These are phyloP conservation scores for Falco cherrug DNA, from an alignment of 2,797 vertebrate species.

Conservation along the genomic window DNA sequence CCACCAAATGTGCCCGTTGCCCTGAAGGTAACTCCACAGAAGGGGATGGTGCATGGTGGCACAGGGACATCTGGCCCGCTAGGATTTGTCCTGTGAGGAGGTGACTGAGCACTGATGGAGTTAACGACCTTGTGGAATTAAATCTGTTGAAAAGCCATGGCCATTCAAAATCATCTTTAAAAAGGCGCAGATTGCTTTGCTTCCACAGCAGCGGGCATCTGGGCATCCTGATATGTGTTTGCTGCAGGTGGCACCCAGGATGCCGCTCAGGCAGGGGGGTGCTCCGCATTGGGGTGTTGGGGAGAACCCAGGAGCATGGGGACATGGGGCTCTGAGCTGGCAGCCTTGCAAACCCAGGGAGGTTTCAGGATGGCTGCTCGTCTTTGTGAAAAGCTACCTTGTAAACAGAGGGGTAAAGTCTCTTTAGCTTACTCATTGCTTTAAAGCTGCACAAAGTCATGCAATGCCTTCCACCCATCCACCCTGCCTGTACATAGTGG, in stretches of 20 bases:
- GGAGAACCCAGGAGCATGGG: background rate
- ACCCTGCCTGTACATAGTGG: rapidly evolving
- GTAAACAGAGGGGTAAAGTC: background rate
- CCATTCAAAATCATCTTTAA: background rate
- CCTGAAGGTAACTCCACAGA: background rate
- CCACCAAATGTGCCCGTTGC: no score
- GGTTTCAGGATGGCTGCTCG: background rate
- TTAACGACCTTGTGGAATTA: background rate
- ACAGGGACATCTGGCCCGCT: background rate
- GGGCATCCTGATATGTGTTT: background rate
- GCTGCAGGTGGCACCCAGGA: background rate
- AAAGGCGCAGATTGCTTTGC: background rate
- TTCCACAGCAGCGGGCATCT: background rate
- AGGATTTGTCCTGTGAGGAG: background rate
- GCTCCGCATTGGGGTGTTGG: rapidly evolving
- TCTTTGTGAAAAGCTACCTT: background rate
- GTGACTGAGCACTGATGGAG: background rate
- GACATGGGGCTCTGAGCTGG: background rate
- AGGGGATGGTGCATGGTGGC: background rate
- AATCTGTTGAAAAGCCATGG: background rate
- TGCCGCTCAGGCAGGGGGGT: background rate
- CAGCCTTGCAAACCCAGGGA: background rate
- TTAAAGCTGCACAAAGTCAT: background rate
- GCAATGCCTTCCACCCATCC: background rate
- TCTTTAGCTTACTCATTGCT: background rate